phyloP scores from a whole-genome alignment of 2,797 vertebrate species.

The Gallinago solitaria region DNA sequence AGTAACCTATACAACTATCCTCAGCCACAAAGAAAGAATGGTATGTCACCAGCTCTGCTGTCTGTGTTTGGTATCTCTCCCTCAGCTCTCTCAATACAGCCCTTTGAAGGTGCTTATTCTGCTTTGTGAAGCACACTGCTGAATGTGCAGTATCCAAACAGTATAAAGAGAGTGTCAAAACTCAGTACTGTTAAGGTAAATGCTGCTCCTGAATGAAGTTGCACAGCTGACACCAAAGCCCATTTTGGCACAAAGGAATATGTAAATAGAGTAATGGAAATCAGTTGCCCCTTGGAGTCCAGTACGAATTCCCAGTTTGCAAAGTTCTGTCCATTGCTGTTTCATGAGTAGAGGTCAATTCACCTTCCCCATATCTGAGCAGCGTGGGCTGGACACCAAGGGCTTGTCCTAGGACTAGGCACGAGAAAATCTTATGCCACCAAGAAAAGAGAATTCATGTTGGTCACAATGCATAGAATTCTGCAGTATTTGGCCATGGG shows the following conservation, averaged over 20 bases:
- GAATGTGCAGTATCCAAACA: neutral
- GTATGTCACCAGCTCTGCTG: neutral
- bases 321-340: neutral
- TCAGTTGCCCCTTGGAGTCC: neutral
- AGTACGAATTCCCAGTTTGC: neutral
- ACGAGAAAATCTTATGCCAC: rapidly evolving
- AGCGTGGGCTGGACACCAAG: neutral
- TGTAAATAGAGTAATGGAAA: neutral
- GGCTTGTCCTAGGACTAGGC: neutral
- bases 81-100: neutral
- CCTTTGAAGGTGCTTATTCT: neutral
- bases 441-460: neutral
- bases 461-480: neutral
- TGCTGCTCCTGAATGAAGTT: neutral
- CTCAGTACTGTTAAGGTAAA: neutral
- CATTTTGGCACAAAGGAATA: neutral
- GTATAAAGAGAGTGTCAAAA: neutral
- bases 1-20: neutral
- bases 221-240: neutral
- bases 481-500: neutral
- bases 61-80: neutral
- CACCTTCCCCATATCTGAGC: rapidly evolving
- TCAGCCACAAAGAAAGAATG: neutral
- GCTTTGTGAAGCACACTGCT: neutral
- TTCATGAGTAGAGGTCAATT: neutral